Conservation (phyloP, 2,113 vertebrate species). For the Poeciliopsis prolifica region DNA sequence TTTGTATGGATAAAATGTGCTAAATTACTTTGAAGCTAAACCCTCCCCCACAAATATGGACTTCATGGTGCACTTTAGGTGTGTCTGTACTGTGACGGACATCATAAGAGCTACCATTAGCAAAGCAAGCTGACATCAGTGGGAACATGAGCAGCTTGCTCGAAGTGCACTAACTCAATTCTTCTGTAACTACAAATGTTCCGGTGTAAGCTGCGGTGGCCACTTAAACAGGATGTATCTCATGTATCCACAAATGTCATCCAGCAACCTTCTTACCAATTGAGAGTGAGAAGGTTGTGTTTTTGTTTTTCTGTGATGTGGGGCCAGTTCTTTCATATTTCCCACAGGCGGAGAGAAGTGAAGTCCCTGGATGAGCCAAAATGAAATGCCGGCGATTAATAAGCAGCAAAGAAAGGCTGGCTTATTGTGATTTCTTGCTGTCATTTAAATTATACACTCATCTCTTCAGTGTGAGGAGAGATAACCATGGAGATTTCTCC, state of each 20-base stretch:
- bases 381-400: conserved; percentile 41
- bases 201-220: conserved; percentile 50
- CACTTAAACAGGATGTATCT: conserved; percentile 46
- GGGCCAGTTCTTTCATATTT: neutral
- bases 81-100: conserved; percentile 6
- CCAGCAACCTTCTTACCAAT: conserved; percentile 32
- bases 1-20: neutral
- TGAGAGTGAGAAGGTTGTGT: conserved; percentile 25
- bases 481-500: conserved; percentile 20
- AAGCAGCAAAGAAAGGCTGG: conserved; percentile 21
- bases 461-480: conserved; percentile 17
- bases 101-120: conserved; percentile 12
- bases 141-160: conserved; percentile 47
- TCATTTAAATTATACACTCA: conserved; percentile 37
- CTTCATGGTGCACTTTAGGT: neutral
- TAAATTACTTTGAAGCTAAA: neutral
- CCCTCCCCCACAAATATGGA: neutral
- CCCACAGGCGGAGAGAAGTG: conserved; percentile 8
- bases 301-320: conserved; percentile 26
- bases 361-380: conserved; percentile 9
- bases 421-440: conserved; percentile 17
- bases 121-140: conserved; percentile 57
- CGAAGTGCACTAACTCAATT: conserved; percentile 49
- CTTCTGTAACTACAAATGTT: conserved; percentile 52
- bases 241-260: conserved; percentile 33